These are phyloP conservation scores for Hydrolagus affinis DNA, from an alignment of 2,113 vertebrate species.

Conservation along the genomic window DNA sequence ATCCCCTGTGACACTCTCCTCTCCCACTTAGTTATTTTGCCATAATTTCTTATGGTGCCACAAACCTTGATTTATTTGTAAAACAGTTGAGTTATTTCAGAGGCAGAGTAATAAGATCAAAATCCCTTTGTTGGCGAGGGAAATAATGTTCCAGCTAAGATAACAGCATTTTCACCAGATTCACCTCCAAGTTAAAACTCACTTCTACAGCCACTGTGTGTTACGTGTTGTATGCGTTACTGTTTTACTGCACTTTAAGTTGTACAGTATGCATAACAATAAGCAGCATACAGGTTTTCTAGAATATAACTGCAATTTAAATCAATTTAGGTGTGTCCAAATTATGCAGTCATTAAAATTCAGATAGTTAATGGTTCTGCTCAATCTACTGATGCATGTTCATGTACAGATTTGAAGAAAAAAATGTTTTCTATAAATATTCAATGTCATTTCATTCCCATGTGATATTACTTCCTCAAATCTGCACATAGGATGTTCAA, in stretches of 20 bases:
- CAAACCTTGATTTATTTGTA: too few relatives aligned
- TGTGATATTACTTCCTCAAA: conserved; percentile 3
- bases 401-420: conserved; percentile 17
- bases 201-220: not conserved
- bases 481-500: conserved; percentile 2
- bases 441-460: not conserved
- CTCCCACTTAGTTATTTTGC: not conserved
- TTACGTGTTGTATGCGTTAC: too few relatives aligned
- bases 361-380: not conserved
- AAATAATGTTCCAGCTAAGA: not conserved
- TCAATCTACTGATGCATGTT: not conserved
- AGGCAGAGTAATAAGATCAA: too few relatives aligned
- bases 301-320: not conserved
- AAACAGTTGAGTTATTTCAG: too few relatives aligned
- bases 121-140: too few relatives aligned
- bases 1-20: not conserved
- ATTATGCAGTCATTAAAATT: conserved; percentile 25
- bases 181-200: not conserved
- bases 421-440: conserved; percentile 3
- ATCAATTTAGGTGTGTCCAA: conserved; percentile 1
- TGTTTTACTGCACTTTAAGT: not conserved
- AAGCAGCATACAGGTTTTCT: not conserved
- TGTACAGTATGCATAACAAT: not conserved
- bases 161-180: not conserved
- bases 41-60: not conserved